A percentile compares a stretch with the other conserved stretches of the same genome.
Conservation (phyloP, 2,113 vertebrate species). For the Promerops cafer region DNA sequence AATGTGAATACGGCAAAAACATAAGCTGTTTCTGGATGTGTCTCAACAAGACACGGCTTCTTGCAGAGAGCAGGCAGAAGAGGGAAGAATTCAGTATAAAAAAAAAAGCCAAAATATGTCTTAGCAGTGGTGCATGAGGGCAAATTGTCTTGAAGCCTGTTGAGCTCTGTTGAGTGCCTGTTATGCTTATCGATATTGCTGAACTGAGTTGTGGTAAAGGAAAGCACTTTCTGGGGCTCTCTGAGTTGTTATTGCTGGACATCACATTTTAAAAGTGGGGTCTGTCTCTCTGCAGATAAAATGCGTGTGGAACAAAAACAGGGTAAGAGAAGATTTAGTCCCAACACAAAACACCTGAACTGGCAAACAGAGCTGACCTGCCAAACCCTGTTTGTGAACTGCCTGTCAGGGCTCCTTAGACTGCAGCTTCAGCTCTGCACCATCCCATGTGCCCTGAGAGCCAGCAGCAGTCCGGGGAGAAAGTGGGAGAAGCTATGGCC, state of each 20-base stretch:
- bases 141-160: neutral
- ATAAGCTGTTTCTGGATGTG: slow-evolving; percentile 48
- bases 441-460: fast-evolving
- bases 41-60: slow-evolving; percentile 15
- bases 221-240: neutral
- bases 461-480: neutral
- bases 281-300: neutral
- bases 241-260: neutral
- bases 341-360: neutral
- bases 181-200: neutral
- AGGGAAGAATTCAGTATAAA: neutral
- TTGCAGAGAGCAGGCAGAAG: neutral
- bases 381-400: neutral
- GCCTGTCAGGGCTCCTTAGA: neutral
- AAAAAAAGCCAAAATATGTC: neutral
- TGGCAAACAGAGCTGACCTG: neutral
- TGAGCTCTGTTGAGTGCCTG: neutral
- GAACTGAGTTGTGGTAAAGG: neutral
- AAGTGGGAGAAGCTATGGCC: neutral
- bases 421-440: neutral
- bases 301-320: neutral
- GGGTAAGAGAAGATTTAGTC: neutral
- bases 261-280: neutral
- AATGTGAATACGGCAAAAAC: slow-evolving; percentile 17
- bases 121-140: neutral